Conservation (phyloP, 2,888 invertebrate genomes). For the Chrysopilus asiliformis region DNA sequence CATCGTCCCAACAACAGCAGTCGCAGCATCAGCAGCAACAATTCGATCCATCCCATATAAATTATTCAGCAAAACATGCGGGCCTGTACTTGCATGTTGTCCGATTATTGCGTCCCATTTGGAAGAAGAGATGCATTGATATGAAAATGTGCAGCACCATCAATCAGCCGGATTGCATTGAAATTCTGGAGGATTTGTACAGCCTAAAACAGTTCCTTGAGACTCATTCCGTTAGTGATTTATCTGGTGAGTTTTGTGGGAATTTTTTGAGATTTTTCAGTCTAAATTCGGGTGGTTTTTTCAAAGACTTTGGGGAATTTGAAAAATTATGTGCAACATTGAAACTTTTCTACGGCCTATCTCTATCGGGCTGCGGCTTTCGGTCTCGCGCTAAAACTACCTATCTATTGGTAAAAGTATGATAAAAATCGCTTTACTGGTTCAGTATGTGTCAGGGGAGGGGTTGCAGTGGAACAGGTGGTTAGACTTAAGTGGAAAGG, state of each 20-base stretch:
- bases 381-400: too few relatives aligned
- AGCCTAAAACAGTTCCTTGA: constrained; percentile 63
- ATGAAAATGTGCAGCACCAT: constrained; percentile 55
- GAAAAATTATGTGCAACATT: too few relatives aligned
- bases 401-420: too few relatives aligned
- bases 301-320: background rate
- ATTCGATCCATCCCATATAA: constrained; percentile 23
- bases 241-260: constrained; percentile 21
- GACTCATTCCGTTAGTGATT: constrained; percentile 42
- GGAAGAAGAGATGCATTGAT: constrained; percentile 67
- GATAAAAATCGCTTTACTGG: too few relatives aligned
- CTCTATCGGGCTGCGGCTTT: too few relatives aligned
- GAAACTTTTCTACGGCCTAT: too few relatives aligned
- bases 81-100: constrained; percentile 85
- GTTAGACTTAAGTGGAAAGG: too few relatives aligned
- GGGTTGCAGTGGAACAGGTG: too few relatives aligned
- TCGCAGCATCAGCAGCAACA: too few relatives aligned
- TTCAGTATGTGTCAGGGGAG: too few relatives aligned
- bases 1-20: too few relatives aligned
- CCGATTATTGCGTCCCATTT: constrained; percentile 75
- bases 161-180: constrained; percentile 53
- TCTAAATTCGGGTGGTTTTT: too few relatives aligned
- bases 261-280: background rate
- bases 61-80: constrained; percentile 75
- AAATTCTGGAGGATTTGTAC: constrained; percentile 60